These are phyloP conservation scores for Oasisia sp. DNA, from an alignment of 2,888 invertebrate genomes.

Conservation along the genomic window DNA sequence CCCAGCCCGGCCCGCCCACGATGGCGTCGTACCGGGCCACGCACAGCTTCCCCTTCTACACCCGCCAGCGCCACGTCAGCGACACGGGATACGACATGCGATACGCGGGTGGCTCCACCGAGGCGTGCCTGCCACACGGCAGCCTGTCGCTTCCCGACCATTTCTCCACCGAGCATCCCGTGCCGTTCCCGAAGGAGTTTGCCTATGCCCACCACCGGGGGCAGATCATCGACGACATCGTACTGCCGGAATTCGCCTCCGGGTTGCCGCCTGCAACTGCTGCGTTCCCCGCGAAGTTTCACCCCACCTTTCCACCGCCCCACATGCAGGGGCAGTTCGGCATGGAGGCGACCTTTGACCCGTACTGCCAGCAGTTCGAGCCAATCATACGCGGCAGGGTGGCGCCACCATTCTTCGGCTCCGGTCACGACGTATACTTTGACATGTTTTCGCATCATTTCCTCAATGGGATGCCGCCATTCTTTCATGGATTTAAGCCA, in stretches of 20 bases:
- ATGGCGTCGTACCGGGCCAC: constrained; percentile 17
- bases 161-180: neutral
- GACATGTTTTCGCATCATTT: constrained; percentile 37
- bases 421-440: constrained; percentile 32
- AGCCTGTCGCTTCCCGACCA: constrained; percentile 28
- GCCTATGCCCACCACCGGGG: constrained; percentile 23
- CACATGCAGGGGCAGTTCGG: constrained; percentile 27
- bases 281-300: constrained; percentile 20
- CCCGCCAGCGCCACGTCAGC: constrained; percentile 26
- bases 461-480: constrained; percentile 39
- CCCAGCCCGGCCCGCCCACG: constrained; percentile 14
- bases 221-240: constrained; percentile 32
- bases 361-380: constrained; percentile 28
- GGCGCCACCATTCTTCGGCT: constrained; percentile 38
- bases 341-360: constrained; percentile 32
- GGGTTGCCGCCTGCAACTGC: constrained; percentile 27
- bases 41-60: constrained; percentile 29
- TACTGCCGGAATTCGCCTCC: constrained; percentile 28
- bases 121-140: constrained; percentile 33
- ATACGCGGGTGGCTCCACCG: constrained; percentile 32
- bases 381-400: constrained; percentile 31
- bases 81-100: constrained; percentile 44
- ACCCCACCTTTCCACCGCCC: constrained; percentile 27
- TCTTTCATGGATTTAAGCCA: constrained; percentile 43
- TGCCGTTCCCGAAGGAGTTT: constrained; percentile 31